Conservation (phyloP, 2,113 vertebrate genomes). For the Laticauda laticaudata region DNA sequence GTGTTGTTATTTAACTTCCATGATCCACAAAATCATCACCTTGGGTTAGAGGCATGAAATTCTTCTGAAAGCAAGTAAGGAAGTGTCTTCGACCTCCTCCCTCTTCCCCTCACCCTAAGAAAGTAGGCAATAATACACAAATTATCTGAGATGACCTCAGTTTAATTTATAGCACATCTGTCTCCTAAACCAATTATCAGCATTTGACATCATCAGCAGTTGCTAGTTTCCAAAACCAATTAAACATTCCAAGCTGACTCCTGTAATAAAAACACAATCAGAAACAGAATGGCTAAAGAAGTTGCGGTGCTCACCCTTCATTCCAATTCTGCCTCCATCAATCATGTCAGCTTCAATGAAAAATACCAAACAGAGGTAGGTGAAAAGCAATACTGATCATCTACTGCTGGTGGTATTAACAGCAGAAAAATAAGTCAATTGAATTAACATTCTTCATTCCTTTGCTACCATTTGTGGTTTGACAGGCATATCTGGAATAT, state of each 20-base stretch:
- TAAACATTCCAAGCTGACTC: conserved; percentile 70
- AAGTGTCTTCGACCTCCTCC: not conserved
- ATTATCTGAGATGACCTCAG: conserved; percentile 60
- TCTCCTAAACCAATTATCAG: conserved; percentile 70
- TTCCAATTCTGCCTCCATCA: conserved; percentile 66
- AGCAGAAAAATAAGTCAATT: conserved; percentile 66
- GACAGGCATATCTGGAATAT: conserved; percentile 57
- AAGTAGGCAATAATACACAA: conserved; percentile 37
- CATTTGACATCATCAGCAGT: conserved; percentile 64
- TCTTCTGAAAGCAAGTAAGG: conserved; percentile 19
- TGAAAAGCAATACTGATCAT: conserved; percentile 66
- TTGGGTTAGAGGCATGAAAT: conserved; percentile 17
- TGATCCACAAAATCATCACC: not conserved
- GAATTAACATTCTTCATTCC: conserved; percentile 75
- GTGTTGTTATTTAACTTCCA: not conserved
- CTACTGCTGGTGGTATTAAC: conserved; percentile 70
- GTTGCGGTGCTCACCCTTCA: conserved; percentile 50
- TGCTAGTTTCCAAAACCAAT: conserved; percentile 66
- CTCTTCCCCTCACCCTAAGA: conserved; percentile 4
- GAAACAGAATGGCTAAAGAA: conserved; percentile 46
- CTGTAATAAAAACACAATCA: conserved; percentile 54
- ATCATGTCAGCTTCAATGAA: conserved; percentile 53
- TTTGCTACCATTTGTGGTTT: conserved; percentile 67
- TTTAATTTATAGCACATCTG: conserved; percentile 60
- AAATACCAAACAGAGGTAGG: conserved; percentile 28